phyloP scores from a whole-genome alignment of 2,113 vertebrate species.

The Cairina moschata region DNA sequence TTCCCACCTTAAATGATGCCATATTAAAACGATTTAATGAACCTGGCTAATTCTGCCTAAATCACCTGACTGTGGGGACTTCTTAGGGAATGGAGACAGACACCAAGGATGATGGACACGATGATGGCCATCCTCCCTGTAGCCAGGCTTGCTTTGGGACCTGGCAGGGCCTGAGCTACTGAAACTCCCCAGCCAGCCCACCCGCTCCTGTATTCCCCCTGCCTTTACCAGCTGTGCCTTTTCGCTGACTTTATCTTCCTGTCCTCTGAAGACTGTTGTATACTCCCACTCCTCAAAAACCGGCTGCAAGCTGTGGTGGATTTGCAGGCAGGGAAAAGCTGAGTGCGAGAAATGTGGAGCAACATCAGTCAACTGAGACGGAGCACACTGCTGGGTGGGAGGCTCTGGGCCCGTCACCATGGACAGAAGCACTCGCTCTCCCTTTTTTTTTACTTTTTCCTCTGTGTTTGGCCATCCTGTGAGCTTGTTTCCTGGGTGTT shows the following conservation, averaged over 20 bases:
- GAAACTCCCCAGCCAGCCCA: background rate
- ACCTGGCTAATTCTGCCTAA: background rate
- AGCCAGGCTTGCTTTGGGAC: background rate
- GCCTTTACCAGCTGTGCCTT: background rate
- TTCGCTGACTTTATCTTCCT: background rate
- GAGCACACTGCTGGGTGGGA: rapidly evolving
- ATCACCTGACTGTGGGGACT: background rate
- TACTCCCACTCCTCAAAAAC: background rate
- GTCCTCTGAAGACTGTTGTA: background rate
- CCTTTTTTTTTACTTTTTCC: background rate
- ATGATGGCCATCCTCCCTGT: background rate
- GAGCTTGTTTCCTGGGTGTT: background rate
- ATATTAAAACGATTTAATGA: background rate
- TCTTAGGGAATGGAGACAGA: background rate
- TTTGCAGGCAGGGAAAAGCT: background rate
- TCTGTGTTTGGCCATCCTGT: background rate
- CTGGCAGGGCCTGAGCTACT: background rate
- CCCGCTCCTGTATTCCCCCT: background rate
- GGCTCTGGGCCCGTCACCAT: background rate
- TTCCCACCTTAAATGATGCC: background rate
- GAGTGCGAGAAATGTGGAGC: background rate
- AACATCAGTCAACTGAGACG: background rate
- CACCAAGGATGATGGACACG: no score
- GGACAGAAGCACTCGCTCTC: background rate
- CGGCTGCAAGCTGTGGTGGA: background rate